phyloP scores from a whole-genome alignment of 2,888 invertebrate species.

The Diarsia rubi region DNA sequence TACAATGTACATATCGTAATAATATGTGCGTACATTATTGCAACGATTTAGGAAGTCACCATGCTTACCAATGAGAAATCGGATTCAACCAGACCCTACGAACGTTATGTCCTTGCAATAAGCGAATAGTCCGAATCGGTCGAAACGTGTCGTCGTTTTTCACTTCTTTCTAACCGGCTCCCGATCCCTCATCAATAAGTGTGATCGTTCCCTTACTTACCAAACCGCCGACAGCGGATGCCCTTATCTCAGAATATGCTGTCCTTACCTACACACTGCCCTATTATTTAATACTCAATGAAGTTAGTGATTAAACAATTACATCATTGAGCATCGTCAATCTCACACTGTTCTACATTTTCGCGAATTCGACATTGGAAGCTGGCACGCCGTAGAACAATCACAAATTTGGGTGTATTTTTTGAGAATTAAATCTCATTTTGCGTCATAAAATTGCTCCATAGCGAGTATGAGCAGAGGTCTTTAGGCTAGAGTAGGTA shows the following conservation, averaged over 20 bases:
- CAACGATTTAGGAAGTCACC: background rate
- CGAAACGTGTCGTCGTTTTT: background rate
- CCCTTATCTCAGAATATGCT: slow-evolving; percentile 9
- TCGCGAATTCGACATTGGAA: slow-evolving; percentile 23
- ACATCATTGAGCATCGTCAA: slow-evolving; percentile 30
- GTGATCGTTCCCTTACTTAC: background rate
- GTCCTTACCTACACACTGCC: slow-evolving; percentile 26
- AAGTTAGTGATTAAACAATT: slow-evolving; percentile 10
- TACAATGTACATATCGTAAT: slow-evolving; percentile 4
- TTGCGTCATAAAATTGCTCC: background rate
- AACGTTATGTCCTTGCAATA: background rate
- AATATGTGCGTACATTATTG: background rate
- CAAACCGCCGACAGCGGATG: slow-evolving; percentile 7
- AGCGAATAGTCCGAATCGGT: background rate
- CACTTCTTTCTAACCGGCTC: no score
- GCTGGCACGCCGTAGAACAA: background rate
- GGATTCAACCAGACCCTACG: background rate
- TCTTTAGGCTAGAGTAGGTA: background rate
- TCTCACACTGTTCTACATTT: slow-evolving; percentile 22
- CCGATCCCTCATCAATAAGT: background rate
- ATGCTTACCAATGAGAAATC: background rate
- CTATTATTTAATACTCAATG: slow-evolving; percentile 27
- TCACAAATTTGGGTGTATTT: slow-evolving; percentile 18
- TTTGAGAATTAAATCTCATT: background rate
- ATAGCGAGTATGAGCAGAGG: background rate